Base-by-base conservation (phyloP, 1,140 invertebrate species). In the Zophobas morio region DNA sequence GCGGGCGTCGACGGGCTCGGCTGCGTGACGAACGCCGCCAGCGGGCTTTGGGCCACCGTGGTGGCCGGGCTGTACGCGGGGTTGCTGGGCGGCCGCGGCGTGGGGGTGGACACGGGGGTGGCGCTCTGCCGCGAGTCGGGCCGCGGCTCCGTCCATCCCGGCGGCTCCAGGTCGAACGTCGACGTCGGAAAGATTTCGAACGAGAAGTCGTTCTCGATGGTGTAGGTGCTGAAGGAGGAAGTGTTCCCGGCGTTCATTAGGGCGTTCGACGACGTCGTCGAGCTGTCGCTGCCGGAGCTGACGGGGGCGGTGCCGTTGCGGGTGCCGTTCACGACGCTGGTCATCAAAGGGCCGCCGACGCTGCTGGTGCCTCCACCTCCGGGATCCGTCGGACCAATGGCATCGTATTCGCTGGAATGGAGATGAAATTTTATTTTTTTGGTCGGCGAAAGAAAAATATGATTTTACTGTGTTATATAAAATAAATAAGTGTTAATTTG, bases 311-410 rank as follows among this genome's bases (percentile, higher is more conserved):
- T 74, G 53, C 53, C 86, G 78, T 86, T 89, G 46, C 83, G 82
- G 5, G 82, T 87, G 5, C 91, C 91, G 83, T 93, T 93, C 20
- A 91, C 88, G 42, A 91, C 89, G 39, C 90, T 91, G 4, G 90
- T 89, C 90, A 93, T 91, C 39, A 92, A 84, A 0, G 91, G 92
- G 0, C 91, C 92, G 42, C 91, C 91, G 39, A 92, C 86, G 42
- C 78, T 78, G 37, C 76, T 78, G 84, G 79, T 40, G 32, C 78
- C 80, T 56, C 85, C 85, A 36, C 85, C 84, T 39, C 87, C 87
- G 32, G 87, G 82, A 79, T 86, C 86, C 40, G 84, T 80, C n/a
- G 87, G 82, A 66, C 86, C 86, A 36, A 81, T 75, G 2, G 87
- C 82, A 40, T 91, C 90, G 66, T 89, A 88, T 80, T 90, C 90